Evolutionary conservation across 2,113 vertebrate species (phyloP), one percentile per base, ranked within the genome.

Genomic region (Bufo bufo): DNA sequence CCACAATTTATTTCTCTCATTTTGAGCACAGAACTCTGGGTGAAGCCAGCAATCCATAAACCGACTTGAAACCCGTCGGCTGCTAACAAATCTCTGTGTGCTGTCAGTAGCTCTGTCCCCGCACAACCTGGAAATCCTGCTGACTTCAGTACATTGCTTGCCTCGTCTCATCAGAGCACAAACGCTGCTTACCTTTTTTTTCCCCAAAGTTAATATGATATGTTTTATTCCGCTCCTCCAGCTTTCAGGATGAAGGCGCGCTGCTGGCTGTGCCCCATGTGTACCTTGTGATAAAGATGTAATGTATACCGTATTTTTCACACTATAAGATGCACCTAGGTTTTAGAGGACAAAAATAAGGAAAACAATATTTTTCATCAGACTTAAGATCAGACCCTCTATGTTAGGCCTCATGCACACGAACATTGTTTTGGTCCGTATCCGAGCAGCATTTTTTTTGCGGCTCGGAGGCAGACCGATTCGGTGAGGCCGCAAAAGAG

Each of bases 1-100:
- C 49, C 82, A 84, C 82, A 84, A 84, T 84, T 84, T 84, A 84
- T 84, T 69, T 14, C 82, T 71, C 82, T 84, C 82, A 69, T 84
- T 71, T 84, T 11, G 20, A 69, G 82, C 82, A 54, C 63, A 71
- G 82, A 84, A 54, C 65, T 69, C 63, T 11, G n/a, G 65, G 63
- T 71, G 82, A 71, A 54, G 10, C 63, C 82, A 6, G 63, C 66
- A 54, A 83, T 71, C 82, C 54, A 84, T 84, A 84, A 84, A 71
- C 63, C 66, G n/a, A 71, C 19, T 52, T 3, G 47, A 71, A 69
- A 52, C 82, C 47, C 66, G 65, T 23, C 63, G 82, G 82, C 82
- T 52, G 49, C 82, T 71, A 84, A 84, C 63, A 84, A 69, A 84
- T 84, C 82, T 84, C 43, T 6, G 7, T 16, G 61, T 20, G 45